Evolutionary conservation across 2,797 vertebrate species (phyloP).

Genomic region (Melanotaenia parkinsoni): DNA sequence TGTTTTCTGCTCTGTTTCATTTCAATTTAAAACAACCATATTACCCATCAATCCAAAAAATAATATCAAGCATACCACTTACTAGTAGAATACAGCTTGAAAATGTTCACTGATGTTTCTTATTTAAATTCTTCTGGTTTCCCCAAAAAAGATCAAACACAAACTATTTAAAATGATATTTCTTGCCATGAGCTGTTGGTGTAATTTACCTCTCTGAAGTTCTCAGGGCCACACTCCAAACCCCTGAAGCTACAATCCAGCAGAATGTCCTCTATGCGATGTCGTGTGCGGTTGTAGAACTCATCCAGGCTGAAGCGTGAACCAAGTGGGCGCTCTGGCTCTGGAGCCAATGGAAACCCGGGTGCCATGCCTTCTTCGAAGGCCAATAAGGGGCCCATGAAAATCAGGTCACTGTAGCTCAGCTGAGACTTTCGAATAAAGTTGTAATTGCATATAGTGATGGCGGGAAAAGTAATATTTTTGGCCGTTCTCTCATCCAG

Average conservation of each 20-base stretch:
- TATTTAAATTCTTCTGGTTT: constrained; percentile 5
- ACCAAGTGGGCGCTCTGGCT: constrained; percentile 73
- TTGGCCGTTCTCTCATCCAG: constrained; percentile 87
- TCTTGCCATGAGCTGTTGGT: neutral
- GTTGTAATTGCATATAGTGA: constrained; percentile 96
- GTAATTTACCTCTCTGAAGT: constrained; percentile 88
- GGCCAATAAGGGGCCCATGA: constrained; percentile 89
- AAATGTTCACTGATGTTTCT: constrained; percentile 4
- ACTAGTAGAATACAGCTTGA: constrained; percentile 6
- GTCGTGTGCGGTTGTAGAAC: constrained; percentile 92
- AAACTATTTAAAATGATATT: neutral
- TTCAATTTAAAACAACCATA: constrained; percentile 21
- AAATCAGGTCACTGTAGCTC: constrained; percentile 90
- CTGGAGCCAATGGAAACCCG: constrained; percentile 85
- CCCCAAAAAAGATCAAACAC: constrained; percentile 29
- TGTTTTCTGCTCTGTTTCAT: neutral
- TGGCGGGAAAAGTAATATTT: constrained; percentile 88
- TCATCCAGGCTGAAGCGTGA: constrained; percentile 86
- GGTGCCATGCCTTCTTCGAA: constrained; percentile 90
- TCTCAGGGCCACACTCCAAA: constrained; percentile 85
- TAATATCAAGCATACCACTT: constrained; percentile 15
- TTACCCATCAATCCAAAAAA: constrained; percentile 25
- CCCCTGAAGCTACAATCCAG: constrained; percentile 91
- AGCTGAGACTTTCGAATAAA: constrained; percentile 89
- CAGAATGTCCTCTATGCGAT: constrained; percentile 94